Percentiles rank a stretch among this genome's conserved stretches.
These are phyloP conservation scores for Sphaeridia pumilis DNA, from an alignment of 2,888 invertebrate species.

Conservation along the genomic window DNA sequence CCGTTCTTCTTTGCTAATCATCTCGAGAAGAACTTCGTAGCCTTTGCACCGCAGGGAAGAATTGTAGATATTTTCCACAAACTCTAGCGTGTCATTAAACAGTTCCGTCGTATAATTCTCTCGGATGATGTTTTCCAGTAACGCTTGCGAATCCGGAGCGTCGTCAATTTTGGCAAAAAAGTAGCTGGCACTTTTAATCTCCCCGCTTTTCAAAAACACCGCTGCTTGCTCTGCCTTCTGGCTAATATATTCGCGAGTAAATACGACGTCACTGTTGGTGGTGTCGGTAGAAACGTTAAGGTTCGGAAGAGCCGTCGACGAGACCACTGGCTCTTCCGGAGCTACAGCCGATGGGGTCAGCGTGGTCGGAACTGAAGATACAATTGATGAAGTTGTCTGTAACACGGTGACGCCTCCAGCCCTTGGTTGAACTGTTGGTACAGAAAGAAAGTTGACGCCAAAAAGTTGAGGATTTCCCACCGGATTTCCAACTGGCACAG, in stretches of 20 bases:
- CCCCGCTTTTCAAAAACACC: not conserved
- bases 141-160: not conserved
- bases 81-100: constrained; percentile 6
- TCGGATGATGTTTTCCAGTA: not conserved
- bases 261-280: too few species aligned
- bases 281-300: too few species aligned
- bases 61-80: not conserved
- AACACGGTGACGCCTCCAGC: too few species aligned
- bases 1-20: not conserved
- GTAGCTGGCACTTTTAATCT: constrained; percentile 2
- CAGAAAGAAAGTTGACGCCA: too few species aligned
- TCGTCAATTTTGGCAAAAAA: constrained; percentile 12
- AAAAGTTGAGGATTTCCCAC: too few species aligned
- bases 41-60: constrained; percentile 2
- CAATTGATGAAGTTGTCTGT: too few species aligned
- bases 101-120: not conserved
- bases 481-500: too few species aligned
- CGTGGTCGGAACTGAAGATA: too few species aligned
- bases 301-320: too few species aligned
- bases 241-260: not conserved
- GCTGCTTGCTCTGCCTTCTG: not conserved
- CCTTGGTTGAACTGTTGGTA: too few species aligned
- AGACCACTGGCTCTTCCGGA: too few species aligned
- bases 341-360: too few species aligned
- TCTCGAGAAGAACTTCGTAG: constrained; percentile 1